A percentile compares a stretch with the other conserved stretches of the same genome.
Evolutionary conservation across 2,113 vertebrate species (phyloP).

Genomic region (Mellivora capensis): DNA sequence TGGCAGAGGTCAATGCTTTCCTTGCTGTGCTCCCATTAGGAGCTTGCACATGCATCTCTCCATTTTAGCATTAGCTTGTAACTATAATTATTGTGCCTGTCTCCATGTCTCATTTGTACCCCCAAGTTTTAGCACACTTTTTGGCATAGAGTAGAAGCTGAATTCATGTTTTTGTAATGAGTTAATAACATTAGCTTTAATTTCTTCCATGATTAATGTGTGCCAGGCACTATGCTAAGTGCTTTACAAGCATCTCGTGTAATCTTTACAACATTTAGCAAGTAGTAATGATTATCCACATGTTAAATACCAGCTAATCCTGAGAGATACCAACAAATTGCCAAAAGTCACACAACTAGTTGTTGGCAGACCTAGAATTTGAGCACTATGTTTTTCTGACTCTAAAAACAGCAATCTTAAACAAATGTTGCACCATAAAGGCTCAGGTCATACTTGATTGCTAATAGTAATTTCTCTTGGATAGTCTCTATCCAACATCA

Average conservation of each 20-base stretch:
- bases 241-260: not conserved
- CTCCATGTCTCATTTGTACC: not conserved
- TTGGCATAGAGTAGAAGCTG: not conserved
- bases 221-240: not conserved
- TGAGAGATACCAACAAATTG: not conserved
- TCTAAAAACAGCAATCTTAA: not conserved
- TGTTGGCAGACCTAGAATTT: not conserved
- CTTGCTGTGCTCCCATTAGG: not conserved
- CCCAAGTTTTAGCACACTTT: not conserved
- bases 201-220: not conserved
- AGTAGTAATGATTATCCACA: not conserved
- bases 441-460: not conserved
- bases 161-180: not conserved
- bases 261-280: slow-evolving; percentile 11
- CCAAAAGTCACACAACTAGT: not conserved
- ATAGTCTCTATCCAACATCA: not conserved
- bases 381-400: not conserved
- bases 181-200: not conserved
- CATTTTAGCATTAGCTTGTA: not conserved
- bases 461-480: not conserved
- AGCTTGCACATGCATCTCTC: not conserved
- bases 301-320: slow-evolving; percentile 21
- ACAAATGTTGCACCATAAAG: not conserved
- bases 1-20: not conserved
- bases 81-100: not conserved